Percentiles rank a stretch among this genome's conserved stretches.
These are phyloP conservation scores for Pygathrix nemaeus DNA, from an alignment of 2,113 vertebrate species.

Conservation along the genomic window DNA sequence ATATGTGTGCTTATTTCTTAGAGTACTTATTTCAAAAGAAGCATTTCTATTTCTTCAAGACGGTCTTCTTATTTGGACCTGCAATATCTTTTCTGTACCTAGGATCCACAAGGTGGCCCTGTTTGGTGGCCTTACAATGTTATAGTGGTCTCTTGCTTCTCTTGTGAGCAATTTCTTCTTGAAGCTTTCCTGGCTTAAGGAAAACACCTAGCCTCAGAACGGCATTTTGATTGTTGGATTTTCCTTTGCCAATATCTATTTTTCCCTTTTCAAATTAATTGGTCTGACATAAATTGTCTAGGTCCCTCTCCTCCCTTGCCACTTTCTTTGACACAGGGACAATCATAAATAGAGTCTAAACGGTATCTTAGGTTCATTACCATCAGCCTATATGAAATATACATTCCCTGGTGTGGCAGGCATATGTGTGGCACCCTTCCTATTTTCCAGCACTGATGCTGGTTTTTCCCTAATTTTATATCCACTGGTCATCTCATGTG, in stretches of 20 bases:
- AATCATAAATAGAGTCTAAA: not conserved
- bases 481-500: constrained; percentile 48
- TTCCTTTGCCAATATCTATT: not conserved
- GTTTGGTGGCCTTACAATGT: not conserved
- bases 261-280: not conserved
- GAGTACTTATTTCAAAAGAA: not conserved
- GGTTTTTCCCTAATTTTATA: constrained; percentile 68
- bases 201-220: not conserved
- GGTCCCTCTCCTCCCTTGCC: not conserved
- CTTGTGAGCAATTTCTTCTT: not conserved
- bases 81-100: not conserved
- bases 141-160: not conserved
- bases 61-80: not conserved
- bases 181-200: not conserved
- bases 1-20: not conserved
- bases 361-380: not conserved
- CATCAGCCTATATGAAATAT: constrained; percentile 37
- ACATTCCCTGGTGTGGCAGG: not conserved
- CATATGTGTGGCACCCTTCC: constrained; percentile 66
- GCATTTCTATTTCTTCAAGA: not conserved
- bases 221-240: not conserved
- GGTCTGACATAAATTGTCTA: not conserved
- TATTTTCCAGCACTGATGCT: constrained; percentile 66
- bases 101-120: not conserved
- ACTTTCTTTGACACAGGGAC: not conserved